Percentiles rank a stretch among this genome's conserved stretches.
phyloP scores from a whole-genome alignment of 2,888 invertebrate species.

The Philonicus albiceps region DNA sequence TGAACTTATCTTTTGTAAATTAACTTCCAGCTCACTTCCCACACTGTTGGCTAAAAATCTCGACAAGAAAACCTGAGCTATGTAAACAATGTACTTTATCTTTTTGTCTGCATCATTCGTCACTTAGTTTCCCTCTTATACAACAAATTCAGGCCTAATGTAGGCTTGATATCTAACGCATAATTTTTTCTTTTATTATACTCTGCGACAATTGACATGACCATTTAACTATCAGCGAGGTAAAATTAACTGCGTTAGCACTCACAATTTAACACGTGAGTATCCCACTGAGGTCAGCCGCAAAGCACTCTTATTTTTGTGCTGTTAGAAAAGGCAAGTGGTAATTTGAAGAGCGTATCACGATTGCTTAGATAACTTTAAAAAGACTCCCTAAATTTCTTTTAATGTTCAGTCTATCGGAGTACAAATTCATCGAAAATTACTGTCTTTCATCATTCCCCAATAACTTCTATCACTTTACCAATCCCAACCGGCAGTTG shows the following conservation, averaged over 20 bases:
- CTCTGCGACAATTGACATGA: neutral
- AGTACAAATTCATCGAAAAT: neutral
- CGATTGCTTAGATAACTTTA: neutral
- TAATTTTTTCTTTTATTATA: neutral
- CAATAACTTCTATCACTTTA: neutral
- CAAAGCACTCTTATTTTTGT: neutral
- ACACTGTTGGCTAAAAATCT: neutral
- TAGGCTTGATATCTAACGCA: neutral
- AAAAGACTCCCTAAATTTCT: neutral
- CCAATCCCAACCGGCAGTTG: neutral
- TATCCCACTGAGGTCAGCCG: neutral
- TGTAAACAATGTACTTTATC: neutral
- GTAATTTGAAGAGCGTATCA: neutral
- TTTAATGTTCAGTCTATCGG: neutral
- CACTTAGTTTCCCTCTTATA: neutral
- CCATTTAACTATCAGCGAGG: neutral
- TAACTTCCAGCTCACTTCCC: neutral
- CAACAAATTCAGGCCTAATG: neutral
- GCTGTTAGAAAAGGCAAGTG: neutral
- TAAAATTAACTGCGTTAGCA: neutral
- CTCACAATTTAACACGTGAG: neutral
- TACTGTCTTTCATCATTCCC: neutral
- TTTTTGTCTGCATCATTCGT: neutral
- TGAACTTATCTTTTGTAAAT: neutral
- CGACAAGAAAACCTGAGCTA: neutral